These are phyloP conservation scores for Patella caerulea DNA, from an alignment of 2,888 invertebrate genomes.

Conservation along the genomic window DNA sequence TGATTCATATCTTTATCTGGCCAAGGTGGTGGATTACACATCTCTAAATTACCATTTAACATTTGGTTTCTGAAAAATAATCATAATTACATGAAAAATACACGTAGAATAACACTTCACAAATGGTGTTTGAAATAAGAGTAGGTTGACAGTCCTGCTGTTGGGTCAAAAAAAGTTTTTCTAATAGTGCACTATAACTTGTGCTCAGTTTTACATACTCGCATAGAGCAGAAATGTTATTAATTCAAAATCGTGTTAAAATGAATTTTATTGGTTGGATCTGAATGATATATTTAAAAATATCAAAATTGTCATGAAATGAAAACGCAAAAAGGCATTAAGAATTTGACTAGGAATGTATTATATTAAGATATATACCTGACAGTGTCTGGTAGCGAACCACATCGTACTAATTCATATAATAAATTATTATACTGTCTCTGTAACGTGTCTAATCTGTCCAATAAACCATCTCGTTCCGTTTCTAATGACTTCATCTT, in stretches of 20 bases:
- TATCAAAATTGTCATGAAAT: too few relatives aligned
- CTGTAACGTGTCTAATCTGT: background rate
- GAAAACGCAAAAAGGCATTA: too few relatives aligned
- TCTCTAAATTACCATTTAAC: slow-evolving; percentile 4
- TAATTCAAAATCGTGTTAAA: too few relatives aligned
- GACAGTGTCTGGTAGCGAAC: background rate
- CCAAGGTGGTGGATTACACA: background rate
- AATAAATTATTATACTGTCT: background rate
- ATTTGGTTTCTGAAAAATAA: background rate
- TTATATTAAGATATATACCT: background rate
- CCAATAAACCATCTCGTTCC: background rate
- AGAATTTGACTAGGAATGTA: background rate
- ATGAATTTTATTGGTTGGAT: too few relatives aligned
- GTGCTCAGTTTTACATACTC: too few relatives aligned
- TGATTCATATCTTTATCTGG: slow-evolving; percentile 2
- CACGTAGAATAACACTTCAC: too few relatives aligned
- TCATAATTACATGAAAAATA: background rate
- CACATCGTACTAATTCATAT: slow-evolving; percentile 5
- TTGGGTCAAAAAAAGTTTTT: too few relatives aligned
- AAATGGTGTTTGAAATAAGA: too few relatives aligned
- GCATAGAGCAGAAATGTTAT: too few relatives aligned
- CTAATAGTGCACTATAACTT: too few relatives aligned
- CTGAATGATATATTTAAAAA: too few relatives aligned
- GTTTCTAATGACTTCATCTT: background rate
- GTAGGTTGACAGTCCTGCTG: too few relatives aligned